Evolutionary conservation across 2,113 vertebrate species (phyloP).

Genomic region (Protomyctophum bolini): DNA sequence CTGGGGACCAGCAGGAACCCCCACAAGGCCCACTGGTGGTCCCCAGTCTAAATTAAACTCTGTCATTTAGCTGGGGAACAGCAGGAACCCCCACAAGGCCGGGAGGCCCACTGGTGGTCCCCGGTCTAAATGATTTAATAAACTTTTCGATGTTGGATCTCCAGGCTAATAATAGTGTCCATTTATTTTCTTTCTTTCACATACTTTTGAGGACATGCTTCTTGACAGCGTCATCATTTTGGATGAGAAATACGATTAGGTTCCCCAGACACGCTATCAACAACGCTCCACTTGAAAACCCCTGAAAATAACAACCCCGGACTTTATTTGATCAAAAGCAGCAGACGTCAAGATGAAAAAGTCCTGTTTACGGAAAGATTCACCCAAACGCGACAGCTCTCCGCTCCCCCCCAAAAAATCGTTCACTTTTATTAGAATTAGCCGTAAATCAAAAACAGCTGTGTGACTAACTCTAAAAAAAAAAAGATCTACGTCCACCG

Average conservation of each 20-base stretch:
- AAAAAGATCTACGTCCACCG: constrained; percentile 1
- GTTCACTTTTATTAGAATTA: neutral
- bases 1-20: too few relatives aligned
- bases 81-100: too few relatives aligned
- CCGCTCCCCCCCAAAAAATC: neutral
- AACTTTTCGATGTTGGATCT: neutral
- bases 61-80: too few relatives aligned
- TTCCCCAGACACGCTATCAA: constrained; percentile 26
- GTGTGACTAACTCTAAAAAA: neutral
- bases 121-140: neutral
- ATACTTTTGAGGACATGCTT: neutral
- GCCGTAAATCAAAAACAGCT: neutral
- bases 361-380: neutral
- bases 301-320: neutral
- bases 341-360: constrained; percentile 6
- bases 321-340: constrained; percentile 5
- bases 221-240: constrained; percentile 5
- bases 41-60: too few relatives aligned
- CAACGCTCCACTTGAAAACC: neutral
- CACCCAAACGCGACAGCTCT: neutral
- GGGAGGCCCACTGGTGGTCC: too few relatives aligned
- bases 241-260: constrained; percentile 23
- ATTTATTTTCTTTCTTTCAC: neutral
- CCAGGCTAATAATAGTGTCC: neutral
- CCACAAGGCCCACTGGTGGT: too few relatives aligned